Conservation (phyloP, 2,888 invertebrate genomes). For the Candidula unifasciata region DNA sequence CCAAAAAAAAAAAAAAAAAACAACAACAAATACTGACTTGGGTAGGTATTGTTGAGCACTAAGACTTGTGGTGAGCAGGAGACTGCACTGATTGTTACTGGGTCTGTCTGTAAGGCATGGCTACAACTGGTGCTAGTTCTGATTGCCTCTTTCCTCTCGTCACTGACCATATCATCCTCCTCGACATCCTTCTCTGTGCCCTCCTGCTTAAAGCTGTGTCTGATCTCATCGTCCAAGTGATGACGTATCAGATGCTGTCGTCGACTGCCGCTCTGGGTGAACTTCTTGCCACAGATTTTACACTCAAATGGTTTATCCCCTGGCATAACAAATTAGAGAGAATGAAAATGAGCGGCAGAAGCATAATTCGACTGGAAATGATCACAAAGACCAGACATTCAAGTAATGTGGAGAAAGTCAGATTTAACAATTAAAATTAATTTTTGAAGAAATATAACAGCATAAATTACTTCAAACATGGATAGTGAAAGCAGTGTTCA, state of each 20-base stretch:
- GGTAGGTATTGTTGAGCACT: constrained; percentile 44
- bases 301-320: constrained; percentile 78
- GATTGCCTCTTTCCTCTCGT: background rate
- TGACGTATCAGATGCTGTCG: constrained; percentile 82
- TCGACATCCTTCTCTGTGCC: constrained; percentile 19
- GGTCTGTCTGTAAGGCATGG: constrained; percentile 1
- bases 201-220: constrained; percentile 28
- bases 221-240: constrained; percentile 57
- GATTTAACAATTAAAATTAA: background rate
- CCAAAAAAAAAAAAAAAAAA: background rate
- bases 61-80: constrained; percentile 46
- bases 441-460: background rate
- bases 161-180: constrained; percentile 15
- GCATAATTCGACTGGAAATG: no score
- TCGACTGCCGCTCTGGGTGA: constrained; percentile 76
- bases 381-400: no score
- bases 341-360: background rate
- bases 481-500: no score
- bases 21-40: constrained; percentile 12
- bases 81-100: constrained; percentile 9
- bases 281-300: constrained; percentile 76
- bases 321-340: constrained; percentile 52
- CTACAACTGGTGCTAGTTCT: background rate
- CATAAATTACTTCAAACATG: no score
- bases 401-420: background rate